These are phyloP conservation scores for Bicyclus anynana DNA, from an alignment of 1,140 invertebrate genomes.

Conservation along the genomic window DNA sequence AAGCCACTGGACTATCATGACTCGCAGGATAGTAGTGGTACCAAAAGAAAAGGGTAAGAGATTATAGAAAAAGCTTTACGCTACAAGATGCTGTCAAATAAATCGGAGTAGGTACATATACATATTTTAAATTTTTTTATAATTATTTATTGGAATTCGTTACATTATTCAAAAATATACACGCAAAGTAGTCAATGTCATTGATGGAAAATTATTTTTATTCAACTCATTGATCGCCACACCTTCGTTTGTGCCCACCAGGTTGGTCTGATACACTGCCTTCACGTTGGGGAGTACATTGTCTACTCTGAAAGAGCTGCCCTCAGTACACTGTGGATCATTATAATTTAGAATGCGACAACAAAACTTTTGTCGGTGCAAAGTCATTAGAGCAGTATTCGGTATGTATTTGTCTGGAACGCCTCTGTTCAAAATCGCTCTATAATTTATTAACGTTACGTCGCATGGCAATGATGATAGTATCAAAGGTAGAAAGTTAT, in stretches of 20 bases:
- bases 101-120: too few relatives aligned
- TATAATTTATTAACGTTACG: slow-evolving; percentile 49
- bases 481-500: slow-evolving; percentile 49
- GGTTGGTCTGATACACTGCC: slow-evolving; percentile 49
- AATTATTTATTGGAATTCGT: too few relatives aligned
- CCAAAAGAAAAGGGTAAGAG: too few relatives aligned
- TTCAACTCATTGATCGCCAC: slow-evolving; percentile 29
- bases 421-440: slow-evolving; percentile 35
- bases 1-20: too few relatives aligned
- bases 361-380: slow-evolving; percentile 48
- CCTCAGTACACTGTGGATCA: slow-evolving; percentile 38
- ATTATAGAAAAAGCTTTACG: too few relatives aligned
- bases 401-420: slow-evolving; percentile 22
- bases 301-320: slow-evolving; percentile 37
- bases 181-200: slow-evolving; percentile 53
- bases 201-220: slow-evolving; percentile 43
- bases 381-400: slow-evolving; percentile 42
- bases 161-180: slow-evolving; percentile 32
- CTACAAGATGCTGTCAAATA: too few relatives aligned
- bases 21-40: too few relatives aligned
- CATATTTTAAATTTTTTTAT: too few relatives aligned
- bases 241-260: slow-evolving; percentile 51
- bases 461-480: slow-evolving; percentile 58
- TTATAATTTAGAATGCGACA: slow-evolving; percentile 36
- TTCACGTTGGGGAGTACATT: slow-evolving; percentile 45